Percentiles rank a stretch among this genome's conserved stretches.
Evolutionary conservation across 1,140 invertebrate genomes (phyloP).

Genomic region (Capitella teleta): DNA sequence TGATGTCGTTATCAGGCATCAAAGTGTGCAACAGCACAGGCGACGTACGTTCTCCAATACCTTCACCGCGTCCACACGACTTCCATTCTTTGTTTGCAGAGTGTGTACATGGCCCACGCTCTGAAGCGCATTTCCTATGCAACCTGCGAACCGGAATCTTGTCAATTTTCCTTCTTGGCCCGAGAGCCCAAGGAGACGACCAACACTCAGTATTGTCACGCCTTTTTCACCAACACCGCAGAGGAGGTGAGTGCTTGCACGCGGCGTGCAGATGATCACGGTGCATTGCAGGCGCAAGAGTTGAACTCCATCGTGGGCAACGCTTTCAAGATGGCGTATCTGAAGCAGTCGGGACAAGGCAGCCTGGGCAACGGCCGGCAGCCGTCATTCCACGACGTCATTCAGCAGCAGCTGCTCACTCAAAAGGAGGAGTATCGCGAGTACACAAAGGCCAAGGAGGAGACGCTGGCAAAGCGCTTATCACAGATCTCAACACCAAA

Average conservation of each 20-base stretch:
- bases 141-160: conserved; percentile 66
- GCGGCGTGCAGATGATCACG: neutral
- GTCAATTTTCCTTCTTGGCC: conserved; percentile 72
- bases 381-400: conserved; percentile 39
- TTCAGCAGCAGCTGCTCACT: conserved; percentile 31
- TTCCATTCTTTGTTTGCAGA: conserved; percentile 46
- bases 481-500: conserved; percentile 10
- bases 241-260: conserved; percentile 52
- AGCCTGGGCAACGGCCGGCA: conserved; percentile 35
- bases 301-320: conserved; percentile 75
- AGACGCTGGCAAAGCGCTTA: conserved; percentile 5
- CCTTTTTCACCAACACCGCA: conserved; percentile 63
- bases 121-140: conserved; percentile 74
- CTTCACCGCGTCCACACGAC: neutral
- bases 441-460: conserved; percentile 13
- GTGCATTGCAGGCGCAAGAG: conserved; percentile 63
- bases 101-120: conserved; percentile 74
- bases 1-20: conserved; percentile 62
- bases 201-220: conserved; percentile 68
- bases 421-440: conserved; percentile 30
- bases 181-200: conserved; percentile 64
- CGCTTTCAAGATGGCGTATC: conserved; percentile 84
- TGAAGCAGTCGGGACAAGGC: conserved; percentile 70
- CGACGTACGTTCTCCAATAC: conserved; percentile 51
- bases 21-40: conserved; percentile 72